A percentile compares a stretch with the other conserved stretches of the same genome.
Conservation (phyloP, 2,888 invertebrate species). For the Germaria angustata region DNA sequence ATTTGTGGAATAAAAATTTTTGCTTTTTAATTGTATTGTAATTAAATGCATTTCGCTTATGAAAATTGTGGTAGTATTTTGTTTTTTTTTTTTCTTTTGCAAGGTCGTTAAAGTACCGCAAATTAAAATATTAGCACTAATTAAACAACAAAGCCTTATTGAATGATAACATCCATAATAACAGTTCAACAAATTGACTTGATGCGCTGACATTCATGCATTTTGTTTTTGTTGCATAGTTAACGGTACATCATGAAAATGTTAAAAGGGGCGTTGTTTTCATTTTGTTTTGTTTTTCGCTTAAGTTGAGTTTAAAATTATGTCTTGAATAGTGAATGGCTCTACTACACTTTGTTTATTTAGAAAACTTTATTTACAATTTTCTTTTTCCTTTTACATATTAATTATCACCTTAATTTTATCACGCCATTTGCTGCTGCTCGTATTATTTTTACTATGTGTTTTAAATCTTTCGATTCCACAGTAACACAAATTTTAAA, state of each 20-base stretch:
- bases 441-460: slow-evolving; percentile 7
- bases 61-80: neutral
- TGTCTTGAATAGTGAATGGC: slow-evolving; percentile 9
- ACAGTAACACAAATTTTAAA: slow-evolving; percentile 19
- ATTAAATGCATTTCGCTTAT: too few species aligned
- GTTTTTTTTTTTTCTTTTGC: neutral
- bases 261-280: slow-evolving; percentile 49
- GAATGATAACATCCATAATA: slow-evolving; percentile 22
- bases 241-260: neutral
- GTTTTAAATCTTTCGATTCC: slow-evolving; percentile 48
- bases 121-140: slow-evolving; percentile 38
- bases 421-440: neutral
- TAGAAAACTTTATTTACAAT: neutral
- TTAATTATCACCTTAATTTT: slow-evolving; percentile 6
- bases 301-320: slow-evolving; percentile 44
- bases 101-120: neutral
- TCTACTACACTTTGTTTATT: neutral
- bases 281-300: slow-evolving; percentile 9
- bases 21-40: too few species aligned
- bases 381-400: neutral
- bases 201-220: slow-evolving; percentile 6
- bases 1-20: too few species aligned
- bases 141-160: slow-evolving; percentile 23
- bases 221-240: slow-evolving; percentile 1
- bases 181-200: slow-evolving; percentile 11